phyloP scores from a whole-genome alignment of 2,888 invertebrate species.

The Linyphia triangularis region DNA sequence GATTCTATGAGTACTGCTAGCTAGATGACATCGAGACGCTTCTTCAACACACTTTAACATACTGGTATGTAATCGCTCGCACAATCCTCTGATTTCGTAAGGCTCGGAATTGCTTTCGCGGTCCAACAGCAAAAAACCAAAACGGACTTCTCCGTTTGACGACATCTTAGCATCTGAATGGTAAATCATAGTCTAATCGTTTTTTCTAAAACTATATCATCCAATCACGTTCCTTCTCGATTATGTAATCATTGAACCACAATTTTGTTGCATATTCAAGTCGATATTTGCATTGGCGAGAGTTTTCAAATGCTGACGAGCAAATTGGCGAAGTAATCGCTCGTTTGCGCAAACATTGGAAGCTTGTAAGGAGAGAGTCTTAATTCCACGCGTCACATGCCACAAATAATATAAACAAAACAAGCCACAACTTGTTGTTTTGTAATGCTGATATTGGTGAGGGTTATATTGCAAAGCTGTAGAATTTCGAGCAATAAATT shows the following conservation, averaged over 20 bases:
- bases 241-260: too few species aligned
- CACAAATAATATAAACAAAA: conserved; percentile 10
- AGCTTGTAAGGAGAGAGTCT: neutral
- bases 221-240: too few species aligned
- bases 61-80: neutral
- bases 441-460: neutral
- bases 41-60: neutral
- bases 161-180: neutral
- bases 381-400: neutral
- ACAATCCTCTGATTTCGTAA: neutral
- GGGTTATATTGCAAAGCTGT: neutral
- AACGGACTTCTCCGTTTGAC: neutral
- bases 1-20: neutral
- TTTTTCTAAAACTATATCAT: neutral
- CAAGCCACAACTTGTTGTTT: neutral
- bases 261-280: too few species aligned
- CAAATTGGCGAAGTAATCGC: neutral
- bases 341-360: neutral
- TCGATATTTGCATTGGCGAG: neutral
- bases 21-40: neutral
- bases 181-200: neutral
- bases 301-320: neutral
- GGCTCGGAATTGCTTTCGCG: neutral
- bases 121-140: neutral
- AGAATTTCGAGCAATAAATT: neutral